Evolutionary conservation across 2,113 vertebrate genomes (phyloP), one percentile per base, ranked within the genome.

Genomic region (Salvelinus sp.): DNA sequence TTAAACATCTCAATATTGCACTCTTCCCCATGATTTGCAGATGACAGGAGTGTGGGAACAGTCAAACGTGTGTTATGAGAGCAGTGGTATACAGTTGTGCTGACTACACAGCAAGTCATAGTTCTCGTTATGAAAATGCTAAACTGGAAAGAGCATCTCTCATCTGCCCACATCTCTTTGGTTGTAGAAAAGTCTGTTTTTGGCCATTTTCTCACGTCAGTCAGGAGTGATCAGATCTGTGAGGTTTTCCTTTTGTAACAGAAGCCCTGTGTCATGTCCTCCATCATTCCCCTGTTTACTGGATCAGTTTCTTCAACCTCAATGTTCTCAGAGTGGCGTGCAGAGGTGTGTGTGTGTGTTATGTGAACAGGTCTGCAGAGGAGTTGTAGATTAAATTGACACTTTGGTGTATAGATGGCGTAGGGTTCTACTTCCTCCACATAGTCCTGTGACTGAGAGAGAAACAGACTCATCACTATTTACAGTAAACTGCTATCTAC

Each of bases 321-420:
- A 25, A 18, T n/a, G 25, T 23, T 27, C 23, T 63, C 50, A n/a
- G 20, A 60, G 30, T 10, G 16, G 12, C 16, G 3, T 48, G 16
- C 70, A 74, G 70, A 44, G 77, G 64, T 12, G 72, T 64, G 65
- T 76, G 25, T 57, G n/a, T 67, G 62, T 71, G 70, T 85, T 81
- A 88, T 18, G 73, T 83, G 64, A 83, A 88, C 60, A 85, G 70
- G 20, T 87, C 88, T 69, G 86, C 86, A 50, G 88, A 89, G 63
- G 86, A 94, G 86, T 92, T 93, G 79, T 94, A 94, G 77, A 94
- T 93, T 28, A 92, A 92, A 89, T 94, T 94, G 18, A 90, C 90
- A 70, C 93, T 89, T 76, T 94, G 93, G 93, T 77, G 93, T 65
- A 4, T 94, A 94, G 78, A 90, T 92, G 54, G 90, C 92, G 7